Base-by-base conservation (phyloP, 2,797 vertebrate genomes). In the Psittacula derbiana region DNA sequence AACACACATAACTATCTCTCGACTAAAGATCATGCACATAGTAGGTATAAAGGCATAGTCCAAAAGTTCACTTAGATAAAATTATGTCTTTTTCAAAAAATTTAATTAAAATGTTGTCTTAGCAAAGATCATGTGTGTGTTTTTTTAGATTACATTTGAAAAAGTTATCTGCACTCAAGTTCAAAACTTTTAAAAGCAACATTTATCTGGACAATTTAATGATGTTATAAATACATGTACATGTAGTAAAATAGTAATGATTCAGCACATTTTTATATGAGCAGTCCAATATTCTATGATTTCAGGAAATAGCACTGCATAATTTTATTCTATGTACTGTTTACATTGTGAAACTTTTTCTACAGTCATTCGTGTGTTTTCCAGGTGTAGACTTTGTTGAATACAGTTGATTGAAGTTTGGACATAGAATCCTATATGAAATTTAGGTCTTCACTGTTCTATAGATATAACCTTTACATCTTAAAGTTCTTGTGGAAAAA, bases 371-470 rank as follows among this genome's bases (percentile, higher is more conserved):
- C 33, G 2, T 30, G 49, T 80, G 20, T 81, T 93, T 94, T 94
- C 41, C 65, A 73, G 58, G 55, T 79, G 28, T 78, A 93, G 67
- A 49, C 76, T 95, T 96, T 78, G 55, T 88, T 93, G 75, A 91
- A 61, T 83, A 70, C 53, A 86, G 9, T 75, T 93, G 72, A 80
- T 91, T 64, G 60, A 91, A 84, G 25, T 82, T 74, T 47, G n/a
- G 62, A 40, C 44, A 15, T 24, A 44, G 31, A 83, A 67, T 82
- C 49, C 36, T 55, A 3, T 66, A 5, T 43, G n/a, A 66, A 65
- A 46, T 87, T 84, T 2, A 4, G 5, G 18, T 92, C 47, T 72
- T 66, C 74, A 43, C 33, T 87, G 74, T 57, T 91, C 55, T 95
- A 61, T 57, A 74, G 70, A 84, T 50, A 60, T 3, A 74, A 65